These are phyloP conservation scores for Melieria crassipennis DNA, from an alignment of 2,888 invertebrate genomes.

Conservation along the genomic window DNA sequence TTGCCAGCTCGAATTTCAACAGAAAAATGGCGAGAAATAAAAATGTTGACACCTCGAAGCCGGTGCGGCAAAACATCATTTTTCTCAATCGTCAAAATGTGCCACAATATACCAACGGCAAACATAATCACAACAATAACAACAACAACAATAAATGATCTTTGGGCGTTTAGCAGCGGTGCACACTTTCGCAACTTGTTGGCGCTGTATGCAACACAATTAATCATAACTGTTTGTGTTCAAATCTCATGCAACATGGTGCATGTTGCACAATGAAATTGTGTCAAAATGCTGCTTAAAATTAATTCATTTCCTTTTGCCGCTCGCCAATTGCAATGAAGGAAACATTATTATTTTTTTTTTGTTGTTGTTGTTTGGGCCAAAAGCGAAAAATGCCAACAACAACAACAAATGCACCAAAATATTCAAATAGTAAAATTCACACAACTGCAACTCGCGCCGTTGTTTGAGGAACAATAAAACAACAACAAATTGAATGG, in stretches of 20 bases:
- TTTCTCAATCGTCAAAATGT: constrained; percentile 23
- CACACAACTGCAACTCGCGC: no score
- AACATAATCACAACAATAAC: constrained; percentile 9
- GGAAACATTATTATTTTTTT: no score
- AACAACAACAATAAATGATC: background rate
- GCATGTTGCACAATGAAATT: constrained; percentile 38
- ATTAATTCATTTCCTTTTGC: constrained; percentile 45
- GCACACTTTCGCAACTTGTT: constrained; percentile 22
- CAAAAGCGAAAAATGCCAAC: no score
- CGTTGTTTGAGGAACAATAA: no score
- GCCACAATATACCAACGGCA: constrained; percentile 13
- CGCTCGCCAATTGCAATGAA: no score
- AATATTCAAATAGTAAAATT: no score
- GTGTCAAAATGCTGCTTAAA: constrained; percentile 47
- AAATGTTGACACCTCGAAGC: no score
- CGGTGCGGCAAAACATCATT: constrained; percentile 15
- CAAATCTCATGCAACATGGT: no score
- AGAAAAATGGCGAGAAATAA: no score
- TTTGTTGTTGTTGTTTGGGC: background rate
- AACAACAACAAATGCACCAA: no score
- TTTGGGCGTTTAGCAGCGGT: constrained; percentile 4
- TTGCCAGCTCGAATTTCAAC: background rate
- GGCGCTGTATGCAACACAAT: background rate
- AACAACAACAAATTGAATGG: no score
- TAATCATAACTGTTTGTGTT: no score